These are phyloP conservation scores for Artemisiospiza belli DNA, from an alignment of 2,113 vertebrate species.

Conservation along the genomic window DNA sequence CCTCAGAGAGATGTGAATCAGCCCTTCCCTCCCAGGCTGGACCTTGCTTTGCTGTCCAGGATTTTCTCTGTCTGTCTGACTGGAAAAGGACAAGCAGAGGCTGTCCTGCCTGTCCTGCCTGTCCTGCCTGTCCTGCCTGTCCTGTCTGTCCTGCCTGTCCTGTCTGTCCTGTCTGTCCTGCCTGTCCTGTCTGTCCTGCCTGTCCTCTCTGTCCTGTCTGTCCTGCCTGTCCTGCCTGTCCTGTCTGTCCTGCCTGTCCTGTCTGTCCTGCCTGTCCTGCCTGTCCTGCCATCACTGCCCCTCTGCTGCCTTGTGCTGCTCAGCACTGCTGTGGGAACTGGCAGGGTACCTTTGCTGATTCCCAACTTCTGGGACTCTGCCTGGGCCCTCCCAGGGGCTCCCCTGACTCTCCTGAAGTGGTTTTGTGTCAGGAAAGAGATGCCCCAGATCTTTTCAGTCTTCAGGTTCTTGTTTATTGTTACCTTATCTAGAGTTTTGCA, in stretches of 20 bases:
- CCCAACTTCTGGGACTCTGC: no score
- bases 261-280: neutral
- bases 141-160: no score
- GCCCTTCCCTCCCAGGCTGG: neutral
- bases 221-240: neutral
- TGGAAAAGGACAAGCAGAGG: neutral
- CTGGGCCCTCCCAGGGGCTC: no score
- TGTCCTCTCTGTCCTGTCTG: no score
- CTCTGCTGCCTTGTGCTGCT: neutral
- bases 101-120: neutral
- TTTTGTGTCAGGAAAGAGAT: no score
- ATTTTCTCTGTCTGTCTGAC: neutral
- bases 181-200: no score
- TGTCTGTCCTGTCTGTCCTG: neutral
- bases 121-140: no score
- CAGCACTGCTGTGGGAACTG: neutral
- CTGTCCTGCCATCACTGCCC: neutral
- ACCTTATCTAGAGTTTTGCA: no score
- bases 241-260: neutral
- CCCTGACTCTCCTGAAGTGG: no score
- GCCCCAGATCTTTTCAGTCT: no score
- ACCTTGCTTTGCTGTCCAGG: neutral
- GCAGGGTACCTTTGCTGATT: no score
- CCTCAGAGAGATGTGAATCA: neutral
- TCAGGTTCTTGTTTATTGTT: no score